These are phyloP conservation scores for Drosophila littoralis DNA, from an alignment of 1,140 invertebrate genomes.

Conservation along the genomic window DNA sequence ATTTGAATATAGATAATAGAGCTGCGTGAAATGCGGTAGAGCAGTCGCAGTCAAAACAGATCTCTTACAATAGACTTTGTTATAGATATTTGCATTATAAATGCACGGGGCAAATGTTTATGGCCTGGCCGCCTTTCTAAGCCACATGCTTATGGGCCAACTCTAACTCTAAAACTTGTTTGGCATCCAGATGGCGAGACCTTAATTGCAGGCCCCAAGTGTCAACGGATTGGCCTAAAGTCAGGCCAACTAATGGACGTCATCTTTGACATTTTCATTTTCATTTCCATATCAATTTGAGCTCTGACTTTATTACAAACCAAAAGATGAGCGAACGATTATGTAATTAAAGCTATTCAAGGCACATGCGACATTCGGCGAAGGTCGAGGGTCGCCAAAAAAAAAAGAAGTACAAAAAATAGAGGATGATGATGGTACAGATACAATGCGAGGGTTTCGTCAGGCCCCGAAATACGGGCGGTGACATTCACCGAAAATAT, in stretches of 20 bases:
- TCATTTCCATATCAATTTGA: slow-evolving; percentile 47
- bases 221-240: slow-evolving; percentile 20
- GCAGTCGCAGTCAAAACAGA: slow-evolving; percentile 25
- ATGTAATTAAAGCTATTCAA: slow-evolving; percentile 26
- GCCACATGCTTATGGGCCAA: slow-evolving; percentile 5
- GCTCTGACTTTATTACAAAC: background rate
- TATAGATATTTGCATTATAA: slow-evolving; percentile 63
- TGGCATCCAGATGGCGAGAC: background rate
- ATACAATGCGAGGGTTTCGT: slow-evolving; percentile 25
- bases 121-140: slow-evolving; percentile 56
- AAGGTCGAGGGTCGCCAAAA: slow-evolving; percentile 35
- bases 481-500: slow-evolving; percentile 37
- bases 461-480: slow-evolving; percentile 26
- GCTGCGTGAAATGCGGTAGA: slow-evolving; percentile 68
- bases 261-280: slow-evolving; percentile 67
- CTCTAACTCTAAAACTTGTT: slow-evolving; percentile 8
- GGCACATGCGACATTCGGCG: slow-evolving; percentile 8
- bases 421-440: background rate
- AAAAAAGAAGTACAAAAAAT: background rate
- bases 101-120: slow-evolving; percentile 14
- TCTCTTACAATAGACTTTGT: slow-evolving; percentile 51
- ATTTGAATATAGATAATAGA: slow-evolving; percentile 55
- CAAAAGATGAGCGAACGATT: slow-evolving; percentile 20
- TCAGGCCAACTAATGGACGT: slow-evolving; percentile 39
- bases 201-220: slow-evolving; percentile 35